phyloP scores from a whole-genome alignment of 2,888 invertebrate genomes.

The Acleris laterana region DNA sequence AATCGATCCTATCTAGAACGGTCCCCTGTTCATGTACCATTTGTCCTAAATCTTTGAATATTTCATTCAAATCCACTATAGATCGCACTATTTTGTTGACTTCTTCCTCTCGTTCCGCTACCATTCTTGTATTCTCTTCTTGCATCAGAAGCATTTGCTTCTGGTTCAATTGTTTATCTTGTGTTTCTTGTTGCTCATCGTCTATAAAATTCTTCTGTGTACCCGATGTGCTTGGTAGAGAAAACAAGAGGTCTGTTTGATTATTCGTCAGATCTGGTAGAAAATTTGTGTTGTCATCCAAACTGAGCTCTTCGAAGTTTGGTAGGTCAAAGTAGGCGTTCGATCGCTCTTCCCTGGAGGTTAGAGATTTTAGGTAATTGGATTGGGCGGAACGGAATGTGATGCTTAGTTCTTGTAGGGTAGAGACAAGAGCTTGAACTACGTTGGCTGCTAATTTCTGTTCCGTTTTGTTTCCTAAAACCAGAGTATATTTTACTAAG shows the following conservation, averaged over 20 bases:
- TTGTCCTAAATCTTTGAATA: constrained; percentile 93
- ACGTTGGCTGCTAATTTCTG: constrained; percentile 93
- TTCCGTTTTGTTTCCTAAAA: constrained; percentile 89
- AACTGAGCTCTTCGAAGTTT: constrained; percentile 84
- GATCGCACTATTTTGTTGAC: constrained; percentile 96
- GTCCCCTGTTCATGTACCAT: constrained; percentile 96
- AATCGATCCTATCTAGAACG: constrained; percentile 98
- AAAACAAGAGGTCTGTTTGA: constrained; percentile 74
- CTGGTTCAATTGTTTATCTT: constrained; percentile 84
- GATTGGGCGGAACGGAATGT: constrained; percentile 94
- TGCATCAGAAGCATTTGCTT: constrained; percentile 92
- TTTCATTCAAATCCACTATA: constrained; percentile 96
- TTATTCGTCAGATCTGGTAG: constrained; percentile 70
- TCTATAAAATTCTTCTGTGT: constrained; percentile 62
- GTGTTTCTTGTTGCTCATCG: constrained; percentile 82
- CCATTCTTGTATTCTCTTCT: constrained; percentile 91
- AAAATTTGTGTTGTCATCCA: constrained; percentile 75
- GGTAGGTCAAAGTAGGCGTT: constrained; percentile 93
- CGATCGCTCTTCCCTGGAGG: constrained; percentile 95
- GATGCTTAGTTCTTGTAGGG: constrained; percentile 93
- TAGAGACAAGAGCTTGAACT: constrained; percentile 92
- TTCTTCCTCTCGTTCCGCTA: constrained; percentile 92
- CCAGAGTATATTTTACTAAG: constrained; percentile 40
- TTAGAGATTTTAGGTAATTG: constrained; percentile 93
- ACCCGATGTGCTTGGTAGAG: constrained; percentile 72